phyloP scores from a whole-genome alignment of 1,140 invertebrate genomes.

The Eueides isabella region DNA sequence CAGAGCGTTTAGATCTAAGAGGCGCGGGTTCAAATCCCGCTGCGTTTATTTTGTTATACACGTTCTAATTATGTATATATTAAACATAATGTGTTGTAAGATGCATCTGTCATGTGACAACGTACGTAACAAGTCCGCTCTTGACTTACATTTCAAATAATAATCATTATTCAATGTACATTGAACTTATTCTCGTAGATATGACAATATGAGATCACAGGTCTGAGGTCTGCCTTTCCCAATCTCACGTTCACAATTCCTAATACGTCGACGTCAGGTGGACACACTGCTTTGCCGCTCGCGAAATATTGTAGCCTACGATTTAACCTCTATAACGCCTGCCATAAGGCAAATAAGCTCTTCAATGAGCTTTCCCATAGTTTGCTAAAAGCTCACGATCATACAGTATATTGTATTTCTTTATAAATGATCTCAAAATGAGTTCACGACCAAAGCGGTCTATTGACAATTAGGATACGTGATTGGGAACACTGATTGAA shows the following conservation, averaged over 20 bases:
- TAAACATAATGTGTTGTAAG: too few relatives aligned
- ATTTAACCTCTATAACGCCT: neutral
- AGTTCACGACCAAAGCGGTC: slow-evolving; percentile 52
- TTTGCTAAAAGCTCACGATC: slow-evolving; percentile 56
- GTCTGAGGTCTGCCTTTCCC: slow-evolving; percentile 57
- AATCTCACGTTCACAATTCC: slow-evolving; percentile 59
- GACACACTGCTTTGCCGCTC: slow-evolving; percentile 41
- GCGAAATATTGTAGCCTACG: neutral
- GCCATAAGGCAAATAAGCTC: neutral
- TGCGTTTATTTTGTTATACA: too few relatives aligned
- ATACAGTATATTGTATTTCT: slow-evolving; percentile 63
- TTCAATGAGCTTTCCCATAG: neutral
- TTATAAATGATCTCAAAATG: slow-evolving; percentile 64
- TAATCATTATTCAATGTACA: slow-evolving; percentile 26
- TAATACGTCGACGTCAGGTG: slow-evolving; percentile 70
- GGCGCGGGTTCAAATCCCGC: too few relatives aligned
- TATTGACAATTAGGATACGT: slow-evolving; percentile 36
- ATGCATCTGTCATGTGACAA: neutral
- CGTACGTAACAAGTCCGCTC: neutral
- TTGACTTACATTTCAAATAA: slow-evolving; percentile 30
- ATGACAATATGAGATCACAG: slow-evolving; percentile 46
- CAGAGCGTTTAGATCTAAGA: too few relatives aligned
- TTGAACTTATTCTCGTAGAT: slow-evolving; percentile 37
- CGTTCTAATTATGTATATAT: too few relatives aligned
- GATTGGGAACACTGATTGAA: slow-evolving; percentile 28